These are phyloP conservation scores for Dichetophora obliterata DNA, from an alignment of 2,888 invertebrate genomes.

Conservation along the genomic window DNA sequence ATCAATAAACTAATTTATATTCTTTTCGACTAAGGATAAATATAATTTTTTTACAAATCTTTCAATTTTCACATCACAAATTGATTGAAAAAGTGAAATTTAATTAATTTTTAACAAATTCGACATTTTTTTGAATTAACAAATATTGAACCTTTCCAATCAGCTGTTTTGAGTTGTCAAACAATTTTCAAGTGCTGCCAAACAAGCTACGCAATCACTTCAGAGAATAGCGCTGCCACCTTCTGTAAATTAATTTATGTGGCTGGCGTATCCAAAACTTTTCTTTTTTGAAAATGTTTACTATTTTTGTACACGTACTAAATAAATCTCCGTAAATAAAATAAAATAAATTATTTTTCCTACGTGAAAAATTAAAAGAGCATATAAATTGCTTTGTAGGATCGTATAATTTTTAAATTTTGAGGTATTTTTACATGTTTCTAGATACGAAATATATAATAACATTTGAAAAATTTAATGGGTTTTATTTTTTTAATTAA, in stretches of 20 bases:
- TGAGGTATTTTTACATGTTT: no score
- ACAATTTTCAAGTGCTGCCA: constrained; percentile 25
- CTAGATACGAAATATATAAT: no score
- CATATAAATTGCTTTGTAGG: no score
- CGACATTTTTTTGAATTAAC: not conserved
- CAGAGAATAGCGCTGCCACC: no score
- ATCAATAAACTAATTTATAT: not conserved
- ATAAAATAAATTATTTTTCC: no score
- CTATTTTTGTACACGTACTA: no score
- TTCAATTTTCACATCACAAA: constrained; percentile 1
- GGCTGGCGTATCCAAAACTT: not conserved
- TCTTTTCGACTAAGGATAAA: not conserved
- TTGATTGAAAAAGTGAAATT: constrained; percentile 20
- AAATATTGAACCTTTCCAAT: constrained; percentile 20
- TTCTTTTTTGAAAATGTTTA: no score
- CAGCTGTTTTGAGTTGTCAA: constrained; percentile 38
- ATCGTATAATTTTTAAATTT: no score
- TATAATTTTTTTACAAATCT: not conserved
- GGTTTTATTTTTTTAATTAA: no score
- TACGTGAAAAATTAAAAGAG: no score
- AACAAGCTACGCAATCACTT: not conserved
- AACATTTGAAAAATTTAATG: no score
- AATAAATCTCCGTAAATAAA: no score
- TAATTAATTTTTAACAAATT: constrained; percentile 14
- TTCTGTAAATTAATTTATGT: not conserved